Conservation (phyloP, 2,113 vertebrate genomes). For the Cervus canadensis region DNA sequence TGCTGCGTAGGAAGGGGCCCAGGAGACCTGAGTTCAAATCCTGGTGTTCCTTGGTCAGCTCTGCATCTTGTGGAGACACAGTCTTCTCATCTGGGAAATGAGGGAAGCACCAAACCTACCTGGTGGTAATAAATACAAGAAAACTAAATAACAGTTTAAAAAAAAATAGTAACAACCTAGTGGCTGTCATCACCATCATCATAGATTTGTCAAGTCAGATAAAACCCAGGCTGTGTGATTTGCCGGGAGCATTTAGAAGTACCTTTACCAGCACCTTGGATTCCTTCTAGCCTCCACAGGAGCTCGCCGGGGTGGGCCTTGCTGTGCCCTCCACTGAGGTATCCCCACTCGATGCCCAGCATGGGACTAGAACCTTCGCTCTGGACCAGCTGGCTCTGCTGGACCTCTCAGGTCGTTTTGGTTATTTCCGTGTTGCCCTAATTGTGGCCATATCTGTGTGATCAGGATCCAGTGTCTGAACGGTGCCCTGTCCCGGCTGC, state of each 20-base stretch:
- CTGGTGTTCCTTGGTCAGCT: not conserved
- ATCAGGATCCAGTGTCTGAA: too few species aligned
- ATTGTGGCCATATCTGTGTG: accelerated
- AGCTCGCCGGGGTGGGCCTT: accelerated
- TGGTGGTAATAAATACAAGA: not conserved
- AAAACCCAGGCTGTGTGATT: not conserved
- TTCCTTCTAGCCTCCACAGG: accelerated
- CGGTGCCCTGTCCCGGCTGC: accelerated
- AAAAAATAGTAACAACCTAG: accelerated
- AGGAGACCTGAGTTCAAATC: not conserved
- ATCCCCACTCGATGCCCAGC: accelerated
- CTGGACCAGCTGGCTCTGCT: accelerated
- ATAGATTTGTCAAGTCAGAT: not conserved
- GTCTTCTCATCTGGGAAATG: not conserved
- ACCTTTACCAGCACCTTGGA: not conserved
- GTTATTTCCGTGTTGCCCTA: accelerated
- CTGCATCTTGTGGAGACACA: accelerated
- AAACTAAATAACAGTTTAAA: not conserved
- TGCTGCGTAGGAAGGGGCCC: too few species aligned
- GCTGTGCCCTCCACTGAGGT: accelerated
- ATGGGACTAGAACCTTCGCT: not conserved
- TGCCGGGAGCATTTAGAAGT: too few species aligned
- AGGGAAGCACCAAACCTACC: too few species aligned
- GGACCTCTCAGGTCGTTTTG: not conserved
- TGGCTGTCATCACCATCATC: accelerated